Conservation (phyloP, 64 coral and sea anemone species). For the Montipora capricornis region DNA sequence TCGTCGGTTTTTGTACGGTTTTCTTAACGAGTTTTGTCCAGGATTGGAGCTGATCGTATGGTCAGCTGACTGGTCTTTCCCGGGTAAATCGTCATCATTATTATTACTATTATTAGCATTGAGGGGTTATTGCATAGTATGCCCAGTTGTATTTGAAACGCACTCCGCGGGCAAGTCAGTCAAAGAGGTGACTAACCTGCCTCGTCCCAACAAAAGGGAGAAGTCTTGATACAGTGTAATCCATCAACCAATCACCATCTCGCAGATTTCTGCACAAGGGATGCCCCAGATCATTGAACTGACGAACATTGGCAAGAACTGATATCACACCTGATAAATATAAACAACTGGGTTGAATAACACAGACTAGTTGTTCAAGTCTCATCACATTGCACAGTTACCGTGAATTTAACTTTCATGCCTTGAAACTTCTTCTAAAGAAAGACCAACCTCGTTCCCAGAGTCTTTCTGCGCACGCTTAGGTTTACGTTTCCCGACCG, state of each 20-base stretch:
- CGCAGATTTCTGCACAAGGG: constrained; percentile 95
- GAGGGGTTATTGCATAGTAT: not conserved
- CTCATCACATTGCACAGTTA: not conserved
- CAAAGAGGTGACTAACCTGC: constrained; percentile 49
- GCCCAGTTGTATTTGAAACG: not conserved
- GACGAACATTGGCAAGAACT: constrained; percentile 83
- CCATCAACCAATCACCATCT: constrained; percentile 97
- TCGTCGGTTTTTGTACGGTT: too few species aligned
- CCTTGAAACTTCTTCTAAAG: too few species aligned
- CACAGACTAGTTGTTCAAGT: not conserved
- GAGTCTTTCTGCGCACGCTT: too few species aligned
- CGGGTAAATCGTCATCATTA: too few species aligned
- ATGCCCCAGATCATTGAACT: constrained; percentile 89
- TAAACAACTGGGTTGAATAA: not conserved
- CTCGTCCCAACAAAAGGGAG: constrained; percentile 81
- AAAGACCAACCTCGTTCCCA: too few species aligned
- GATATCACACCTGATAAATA: constrained; percentile 81
- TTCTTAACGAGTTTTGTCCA: too few species aligned
- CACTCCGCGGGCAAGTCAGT: not conserved
- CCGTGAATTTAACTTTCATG: too few species aligned
- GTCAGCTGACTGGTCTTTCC: too few species aligned
- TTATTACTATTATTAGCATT: too few species aligned
- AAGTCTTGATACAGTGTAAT: constrained; percentile 80
- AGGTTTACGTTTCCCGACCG: too few species aligned
- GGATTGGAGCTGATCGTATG: too few species aligned